Base-by-base conservation (phyloP, 2,888 invertebrate species). In the Tillus elongatus region DNA sequence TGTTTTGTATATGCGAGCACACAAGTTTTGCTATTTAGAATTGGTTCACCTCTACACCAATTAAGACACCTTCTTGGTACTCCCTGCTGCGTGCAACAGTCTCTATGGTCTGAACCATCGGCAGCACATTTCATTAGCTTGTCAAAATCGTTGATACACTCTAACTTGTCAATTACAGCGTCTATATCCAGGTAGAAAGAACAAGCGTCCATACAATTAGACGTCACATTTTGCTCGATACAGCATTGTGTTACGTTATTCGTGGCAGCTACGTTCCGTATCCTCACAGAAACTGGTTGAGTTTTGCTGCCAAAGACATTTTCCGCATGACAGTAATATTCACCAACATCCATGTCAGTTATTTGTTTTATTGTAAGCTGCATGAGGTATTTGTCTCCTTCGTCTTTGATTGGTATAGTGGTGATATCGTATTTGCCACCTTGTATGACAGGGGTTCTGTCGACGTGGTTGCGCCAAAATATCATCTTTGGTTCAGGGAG, bases 91-190 rank as follows among this genome's bases (percentile, higher is more conserved):
- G 82, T 79, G 60, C 90, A 90, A 58, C 90, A 90, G 43, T 79
- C 77, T 29, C 88, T 73, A 63, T 90, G 90, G 60, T 90, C 89
- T 49, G 74, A 81, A 3, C 81, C 81, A 50, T 82, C 82, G 1
- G 88, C 83, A 0, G 87, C 87, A 55, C 89, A 89, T 55, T 78
- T 80, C 84, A 88, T 86, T 34, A 88, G 68, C 55, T 88, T 88
- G 59, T 86, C 82, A 56, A 87, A 83, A 64, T 88, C 88, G 41
- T 76, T 74, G 56, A 87, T 77, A 60, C 88, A 89, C 56, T 85
- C 81, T 0, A 84, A 82, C 30, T 78, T 74, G 64, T 85, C 82
- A 60, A 85, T 81, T 30, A 88, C 82, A 33, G 79, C 78, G 58
- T 87, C 86, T 60, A 88, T 82, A 57, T 88, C 87, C 35, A 88